Evolutionary conservation across 2,113 vertebrate genomes (phyloP).

Genomic region (Genyomyrus donnyi): DNA sequence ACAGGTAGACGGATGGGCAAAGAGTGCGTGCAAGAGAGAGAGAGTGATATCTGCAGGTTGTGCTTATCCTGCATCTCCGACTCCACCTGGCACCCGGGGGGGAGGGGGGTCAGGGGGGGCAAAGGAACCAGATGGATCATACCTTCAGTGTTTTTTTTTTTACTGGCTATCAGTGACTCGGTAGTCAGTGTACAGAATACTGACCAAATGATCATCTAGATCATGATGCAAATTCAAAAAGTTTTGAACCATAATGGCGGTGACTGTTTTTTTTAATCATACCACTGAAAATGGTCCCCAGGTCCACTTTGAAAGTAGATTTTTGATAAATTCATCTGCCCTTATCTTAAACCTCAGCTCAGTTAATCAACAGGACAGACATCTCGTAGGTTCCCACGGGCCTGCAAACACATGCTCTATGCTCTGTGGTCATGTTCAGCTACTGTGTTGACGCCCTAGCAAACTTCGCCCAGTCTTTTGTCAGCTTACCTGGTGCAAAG

Average conservation of each 20-base stretch:
- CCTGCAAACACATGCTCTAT: neutral
- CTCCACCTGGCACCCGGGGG: neutral
- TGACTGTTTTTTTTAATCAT: neutral
- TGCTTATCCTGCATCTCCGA: neutral
- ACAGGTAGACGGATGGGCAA: neutral
- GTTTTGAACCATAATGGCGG: neutral
- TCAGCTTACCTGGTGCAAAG: neutral
- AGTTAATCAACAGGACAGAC: neutral
- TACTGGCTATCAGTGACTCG: neutral
- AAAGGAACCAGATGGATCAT: neutral
- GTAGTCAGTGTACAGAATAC: neutral
- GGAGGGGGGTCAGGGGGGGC: too few relatives aligned
- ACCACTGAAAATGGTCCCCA: neutral
- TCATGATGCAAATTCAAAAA: neutral
- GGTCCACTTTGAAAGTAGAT: neutral
- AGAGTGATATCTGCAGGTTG: slow-evolving; percentile 3
- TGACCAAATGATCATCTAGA: neutral
- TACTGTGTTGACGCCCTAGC: neutral
- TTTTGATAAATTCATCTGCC: neutral
- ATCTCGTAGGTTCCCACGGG: neutral
- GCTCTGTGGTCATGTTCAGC: neutral
- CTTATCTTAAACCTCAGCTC: neutral
- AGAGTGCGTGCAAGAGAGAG: neutral
- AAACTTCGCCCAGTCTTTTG: neutral
- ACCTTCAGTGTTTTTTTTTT: neutral